Evolutionary conservation across 1,140 invertebrate genomes (phyloP).

Genomic region (Aphidius ervi): DNA sequence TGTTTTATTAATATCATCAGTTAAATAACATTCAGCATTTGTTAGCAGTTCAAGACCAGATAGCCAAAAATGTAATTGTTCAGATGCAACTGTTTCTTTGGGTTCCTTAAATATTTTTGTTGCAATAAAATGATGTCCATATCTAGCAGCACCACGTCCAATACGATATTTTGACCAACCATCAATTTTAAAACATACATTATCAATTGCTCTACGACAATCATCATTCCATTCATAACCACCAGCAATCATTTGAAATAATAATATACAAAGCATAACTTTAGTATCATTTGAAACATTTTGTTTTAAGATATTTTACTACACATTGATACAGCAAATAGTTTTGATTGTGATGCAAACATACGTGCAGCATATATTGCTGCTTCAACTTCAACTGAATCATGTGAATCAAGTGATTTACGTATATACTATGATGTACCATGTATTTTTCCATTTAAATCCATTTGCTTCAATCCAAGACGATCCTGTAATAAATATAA

Average conservation of each 20-base stretch:
- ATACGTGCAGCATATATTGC: constrained; percentile 91
- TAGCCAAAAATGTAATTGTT: constrained; percentile 88
- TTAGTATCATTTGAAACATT: constrained; percentile 41
- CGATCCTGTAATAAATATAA: constrained; percentile 63
- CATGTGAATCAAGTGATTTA: constrained; percentile 88
- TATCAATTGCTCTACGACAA: constrained; percentile 55
- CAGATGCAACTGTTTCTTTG: constrained; percentile 75
- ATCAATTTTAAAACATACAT: constrained; percentile 60
- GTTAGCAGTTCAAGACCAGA: constrained; percentile 70
- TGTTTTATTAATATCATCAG: constrained; percentile 37
- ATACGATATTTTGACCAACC: constrained; percentile 85
- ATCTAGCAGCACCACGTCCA: constrained; percentile 77
- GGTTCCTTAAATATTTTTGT: constrained; percentile 64
- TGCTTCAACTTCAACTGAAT: constrained; percentile 91
- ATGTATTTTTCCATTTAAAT: constrained; percentile 68
- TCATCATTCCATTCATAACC: constrained; percentile 58
- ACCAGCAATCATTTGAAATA: constrained; percentile 77
- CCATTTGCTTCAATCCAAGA: constrained; percentile 77
- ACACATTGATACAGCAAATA: constrained; percentile 95
- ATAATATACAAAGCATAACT: constrained; percentile 72
- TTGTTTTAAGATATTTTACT: constrained; percentile 75
- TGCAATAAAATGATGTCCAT: constrained; percentile 76
- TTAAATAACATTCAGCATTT: constrained; percentile 60
- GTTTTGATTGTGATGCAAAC: constrained; percentile 88
- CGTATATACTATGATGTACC: constrained; percentile 93